Percentiles rank a stretch among this genome's conserved stretches.
Conservation (phyloP, 2,113 vertebrate species). For the Octodon degus region DNA sequence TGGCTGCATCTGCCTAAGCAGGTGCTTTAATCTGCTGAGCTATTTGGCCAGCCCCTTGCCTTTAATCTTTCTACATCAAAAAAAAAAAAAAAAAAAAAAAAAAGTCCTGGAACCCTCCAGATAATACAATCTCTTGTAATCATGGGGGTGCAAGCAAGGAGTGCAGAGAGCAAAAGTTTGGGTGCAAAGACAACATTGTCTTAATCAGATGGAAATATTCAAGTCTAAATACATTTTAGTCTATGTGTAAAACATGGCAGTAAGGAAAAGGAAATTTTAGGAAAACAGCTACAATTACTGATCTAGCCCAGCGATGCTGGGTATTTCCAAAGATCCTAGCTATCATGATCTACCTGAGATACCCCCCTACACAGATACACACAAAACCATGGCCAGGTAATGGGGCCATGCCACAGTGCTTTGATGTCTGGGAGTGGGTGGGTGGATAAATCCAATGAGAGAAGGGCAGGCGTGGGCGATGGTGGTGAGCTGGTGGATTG, state of each 20-base stretch:
- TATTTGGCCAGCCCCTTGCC: neutral
- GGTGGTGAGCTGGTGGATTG: neutral
- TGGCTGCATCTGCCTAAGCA: too few relatives aligned
- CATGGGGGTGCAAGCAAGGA: too few relatives aligned
- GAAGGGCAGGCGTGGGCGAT: neutral
- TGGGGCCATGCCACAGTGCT: neutral
- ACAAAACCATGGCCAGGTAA: neutral
- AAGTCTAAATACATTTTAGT: conserved; percentile 9
- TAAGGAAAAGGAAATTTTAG: neutral
- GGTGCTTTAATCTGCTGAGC: too few relatives aligned
- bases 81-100: neutral
- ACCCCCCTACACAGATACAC: neutral
- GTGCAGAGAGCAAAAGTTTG: neutral
- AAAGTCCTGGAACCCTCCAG: neutral
- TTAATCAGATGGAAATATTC: neutral
- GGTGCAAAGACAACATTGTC: neutral
- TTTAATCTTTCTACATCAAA: neutral
- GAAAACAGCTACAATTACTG: neutral
- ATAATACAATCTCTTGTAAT: neutral
- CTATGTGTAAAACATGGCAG: neutral
- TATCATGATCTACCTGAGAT: neutral
- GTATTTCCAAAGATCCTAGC: neutral
- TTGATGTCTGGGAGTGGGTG: neutral
- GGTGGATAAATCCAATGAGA: neutral
- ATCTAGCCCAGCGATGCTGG: neutral